Base-by-base conservation (phyloP, 2,888 invertebrate genomes). In the Troides oblongomaculatus region DNA sequence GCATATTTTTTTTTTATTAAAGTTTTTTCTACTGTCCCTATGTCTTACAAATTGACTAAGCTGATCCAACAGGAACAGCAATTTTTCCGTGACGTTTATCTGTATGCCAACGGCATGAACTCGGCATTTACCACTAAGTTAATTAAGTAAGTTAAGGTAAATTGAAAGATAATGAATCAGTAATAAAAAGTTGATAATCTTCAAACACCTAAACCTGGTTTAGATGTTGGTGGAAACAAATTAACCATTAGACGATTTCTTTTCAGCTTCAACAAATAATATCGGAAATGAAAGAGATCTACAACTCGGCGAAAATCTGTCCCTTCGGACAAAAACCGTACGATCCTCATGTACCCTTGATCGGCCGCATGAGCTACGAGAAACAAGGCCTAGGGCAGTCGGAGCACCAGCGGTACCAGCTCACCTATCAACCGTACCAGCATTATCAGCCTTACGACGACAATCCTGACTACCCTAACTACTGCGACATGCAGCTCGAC, bases 211-310 rank as follows among this genome's bases (percentile, higher is more conserved):
- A 8, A 39, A 39, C 39, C 39, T 39, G 39, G 1, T 39, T 39
- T 1, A 6, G 39, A 1, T 10, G 10, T 39, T 39, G 8, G 10
- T 39, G 10, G 10, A 39, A 39, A 39, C 10, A 39, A 39, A 6
- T 10, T 39, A 39, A 39, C 1, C 39, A 10, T 0, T 39, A 10
- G 10, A 6, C 39, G 10, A 39, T 74, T 64, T 25, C 14, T 21
- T 85, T 89, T 3, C 86, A 96, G 96, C 93, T 96, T 68, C 95
- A 95, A 77, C 95, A 95, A 78, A 79, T 96, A 50, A 94, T 96
- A 76, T 90, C 95, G 0, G 95, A 96, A 81, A 97, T 97, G 97
- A 96, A 96, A 79, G 96, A 96, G 76, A 93, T 95, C 39, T 97
- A 96, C 87, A 94, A 95, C 71, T 94, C 94, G 23, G 95, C 95